phyloP scores from a whole-genome alignment of 2,113 vertebrate genomes.

The Semnornis frantzii region DNA sequence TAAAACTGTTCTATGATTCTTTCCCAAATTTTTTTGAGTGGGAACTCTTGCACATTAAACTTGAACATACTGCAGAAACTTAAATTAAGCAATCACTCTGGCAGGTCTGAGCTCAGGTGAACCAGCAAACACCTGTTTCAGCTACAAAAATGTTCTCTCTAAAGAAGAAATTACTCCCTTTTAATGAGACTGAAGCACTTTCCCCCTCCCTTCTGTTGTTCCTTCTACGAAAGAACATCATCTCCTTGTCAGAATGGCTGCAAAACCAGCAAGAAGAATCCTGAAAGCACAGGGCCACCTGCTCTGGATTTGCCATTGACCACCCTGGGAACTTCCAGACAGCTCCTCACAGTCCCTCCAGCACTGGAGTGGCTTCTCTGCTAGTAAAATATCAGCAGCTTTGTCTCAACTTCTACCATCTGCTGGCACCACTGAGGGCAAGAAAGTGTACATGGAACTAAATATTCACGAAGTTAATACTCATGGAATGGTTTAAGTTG shows the following conservation, averaged over 20 bases:
- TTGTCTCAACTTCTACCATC: rapidly evolving
- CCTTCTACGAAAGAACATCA: rapidly evolving
- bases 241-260: rapidly evolving
- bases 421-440: rapidly evolving
- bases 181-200: rapidly evolving
- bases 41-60: not conserved
- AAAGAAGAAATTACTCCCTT: not conserved
- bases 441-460: rapidly evolving
- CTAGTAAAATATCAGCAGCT: rapidly evolving
- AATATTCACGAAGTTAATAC: no score
- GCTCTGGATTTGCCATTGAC: rapidly evolving
- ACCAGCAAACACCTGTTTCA: not conserved
- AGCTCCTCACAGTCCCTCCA: not conserved
- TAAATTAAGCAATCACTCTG: not conserved
- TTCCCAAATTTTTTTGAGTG: not conserved
- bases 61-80: not conserved
- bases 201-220: rapidly evolving
- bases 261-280: no score
- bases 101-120: not conserved
- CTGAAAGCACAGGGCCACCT: not conserved
- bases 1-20: not conserved
- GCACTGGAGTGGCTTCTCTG: no score
- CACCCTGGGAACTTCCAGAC: rapidly evolving
- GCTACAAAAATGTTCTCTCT: not conserved
- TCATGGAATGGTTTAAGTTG: no score